Base-by-base conservation (phyloP, 2,797 vertebrate species). In the Sebastiscus tertius region DNA sequence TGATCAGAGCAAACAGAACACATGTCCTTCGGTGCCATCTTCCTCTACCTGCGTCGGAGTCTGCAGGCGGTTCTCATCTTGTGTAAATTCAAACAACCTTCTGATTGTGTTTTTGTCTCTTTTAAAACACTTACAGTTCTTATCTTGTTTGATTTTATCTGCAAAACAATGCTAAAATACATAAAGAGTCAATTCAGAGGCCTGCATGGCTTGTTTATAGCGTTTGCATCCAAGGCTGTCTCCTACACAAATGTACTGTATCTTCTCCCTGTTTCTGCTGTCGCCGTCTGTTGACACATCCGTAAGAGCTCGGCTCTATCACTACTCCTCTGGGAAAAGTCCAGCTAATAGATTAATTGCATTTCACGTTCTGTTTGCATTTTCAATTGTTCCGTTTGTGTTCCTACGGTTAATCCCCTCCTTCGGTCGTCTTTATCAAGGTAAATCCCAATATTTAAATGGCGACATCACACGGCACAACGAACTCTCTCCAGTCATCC, bases 271-370 rank as follows among this genome's bases (percentile, higher is more conserved):
- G 42, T 86, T 88, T 87, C 85, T 89, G 85, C 90, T 89, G 89
- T 90, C 59, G 39, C 62, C 20, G 65, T 81, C 66, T 91, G 88
- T 89, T 90, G 86, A 93, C 89, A 92, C 73, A 88, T 87, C 60
- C 24, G 1, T 64, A 77, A 88, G 77, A 85, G 87, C 85, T 90
- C 60, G 7, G 81, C 87, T 92, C 94, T 88, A 92, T 92, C 91
- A 27, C 63, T 24, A 5, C 33, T 92, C 91, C 87, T 88, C 74
- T 72, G 91, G 88, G 92, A 85, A 81, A 80, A 80, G 66, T 92
- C 68, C 61, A 36, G 86, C 90, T 91, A 93, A 94, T 88, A 77
- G 73, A 92, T 92, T 94, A 91, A 91, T 91, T 92, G 84, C 81
- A 46, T 88, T 90, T 80, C 33, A 73, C 52, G 34, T 91, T 91